These are phyloP conservation scores for Sinocyclocheilus rhinocerous DNA, from an alignment of 2,113 vertebrate species.

Conservation along the genomic window DNA sequence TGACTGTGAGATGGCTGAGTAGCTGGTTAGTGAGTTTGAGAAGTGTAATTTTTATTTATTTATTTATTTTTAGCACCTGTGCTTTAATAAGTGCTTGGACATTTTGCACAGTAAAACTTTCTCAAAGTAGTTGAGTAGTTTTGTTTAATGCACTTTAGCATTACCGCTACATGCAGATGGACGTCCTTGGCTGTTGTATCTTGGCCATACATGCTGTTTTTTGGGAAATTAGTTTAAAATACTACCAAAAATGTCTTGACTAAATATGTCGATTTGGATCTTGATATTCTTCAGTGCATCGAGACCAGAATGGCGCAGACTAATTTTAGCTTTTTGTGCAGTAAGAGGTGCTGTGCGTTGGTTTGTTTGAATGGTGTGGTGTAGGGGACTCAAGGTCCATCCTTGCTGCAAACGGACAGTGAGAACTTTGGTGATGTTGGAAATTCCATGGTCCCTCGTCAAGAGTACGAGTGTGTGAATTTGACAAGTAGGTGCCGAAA, in stretches of 20 bases:
- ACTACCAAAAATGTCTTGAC: too few relatives aligned
- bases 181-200: neutral
- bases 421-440: slow-evolving; percentile 75
- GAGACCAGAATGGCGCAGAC: neutral
- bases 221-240: too few relatives aligned
- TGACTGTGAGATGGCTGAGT: too few relatives aligned
- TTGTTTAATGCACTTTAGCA: too few relatives aligned
- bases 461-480: slow-evolving; percentile 73
- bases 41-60: too few relatives aligned
- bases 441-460: slow-evolving; percentile 77
- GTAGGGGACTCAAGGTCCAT: slow-evolving; percentile 38
- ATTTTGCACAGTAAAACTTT: too few relatives aligned
- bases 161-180: too few relatives aligned
- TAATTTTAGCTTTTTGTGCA: neutral
- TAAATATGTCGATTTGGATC: neutral
- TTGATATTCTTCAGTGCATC: slow-evolving; percentile 8
- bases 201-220: neutral
- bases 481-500: slow-evolving; percentile 70
- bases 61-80: too few relatives aligned
- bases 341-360: neutral
- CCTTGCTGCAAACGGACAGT: slow-evolving; percentile 60
- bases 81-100: too few relatives aligned
- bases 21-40: too few relatives aligned
- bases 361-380: slow-evolving; percentile 52
- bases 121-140: too few relatives aligned